These are phyloP conservation scores for Bucco capensis DNA, from an alignment of 2,113 vertebrate species.

Conservation along the genomic window DNA sequence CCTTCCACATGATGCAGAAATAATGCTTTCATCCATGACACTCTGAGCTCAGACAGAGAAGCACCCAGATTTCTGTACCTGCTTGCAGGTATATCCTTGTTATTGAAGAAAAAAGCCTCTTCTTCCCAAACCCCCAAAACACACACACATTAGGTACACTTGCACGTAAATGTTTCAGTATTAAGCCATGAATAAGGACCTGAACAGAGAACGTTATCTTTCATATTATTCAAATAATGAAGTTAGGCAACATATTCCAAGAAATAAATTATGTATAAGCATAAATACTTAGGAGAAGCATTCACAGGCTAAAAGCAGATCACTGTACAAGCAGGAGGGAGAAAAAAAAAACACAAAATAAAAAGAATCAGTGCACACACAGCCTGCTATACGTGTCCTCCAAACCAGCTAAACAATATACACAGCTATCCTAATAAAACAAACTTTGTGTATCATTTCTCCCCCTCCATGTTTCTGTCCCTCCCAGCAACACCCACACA, in stretches of 20 bases:
- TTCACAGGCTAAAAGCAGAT: not conserved
- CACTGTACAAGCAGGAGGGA: not conserved
- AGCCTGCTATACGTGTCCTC: rapidly evolving
- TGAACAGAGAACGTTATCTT: not conserved
- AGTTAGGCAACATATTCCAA: not conserved
- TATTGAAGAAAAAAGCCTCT: not conserved
- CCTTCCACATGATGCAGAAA: not conserved
- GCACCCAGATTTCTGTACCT: not conserved
- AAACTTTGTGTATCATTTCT: not conserved
- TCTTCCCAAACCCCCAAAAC: not conserved
- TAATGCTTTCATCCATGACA: not conserved
- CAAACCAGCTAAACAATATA: not conserved
- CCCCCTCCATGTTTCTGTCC: not conserved
- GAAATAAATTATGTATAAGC: not conserved
- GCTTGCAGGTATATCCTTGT: not conserved
- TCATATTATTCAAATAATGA: not conserved
- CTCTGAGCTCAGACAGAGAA: not conserved
- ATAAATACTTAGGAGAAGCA: not conserved
- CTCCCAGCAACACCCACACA: not conserved
- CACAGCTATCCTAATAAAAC: not conserved
- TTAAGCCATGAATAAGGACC: not conserved
- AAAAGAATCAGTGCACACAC: not conserved
- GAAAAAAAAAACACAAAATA: not conserved
- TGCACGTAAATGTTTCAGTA: not conserved
- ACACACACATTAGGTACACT: not conserved